Conservation (phyloP, 2,113 vertebrate genomes). For the Trichechus manatus region DNA sequence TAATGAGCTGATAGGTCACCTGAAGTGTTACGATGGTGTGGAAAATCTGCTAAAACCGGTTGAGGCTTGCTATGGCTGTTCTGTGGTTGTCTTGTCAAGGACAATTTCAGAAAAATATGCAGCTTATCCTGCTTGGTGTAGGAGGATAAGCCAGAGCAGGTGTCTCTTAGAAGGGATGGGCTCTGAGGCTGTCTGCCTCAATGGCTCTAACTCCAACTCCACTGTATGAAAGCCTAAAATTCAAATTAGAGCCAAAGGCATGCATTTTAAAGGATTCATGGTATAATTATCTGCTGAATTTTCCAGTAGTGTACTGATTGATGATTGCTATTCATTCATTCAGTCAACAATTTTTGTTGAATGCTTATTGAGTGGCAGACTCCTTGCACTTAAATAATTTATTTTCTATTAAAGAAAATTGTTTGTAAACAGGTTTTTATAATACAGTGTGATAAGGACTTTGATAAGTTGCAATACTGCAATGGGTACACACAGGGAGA, state of each 20-base stretch:
- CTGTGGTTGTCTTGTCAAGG: no score
- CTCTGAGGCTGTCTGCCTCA: no score
- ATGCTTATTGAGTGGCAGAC: not conserved
- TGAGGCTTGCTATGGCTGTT: no score
- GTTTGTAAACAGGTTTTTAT: not conserved
- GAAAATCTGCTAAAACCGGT: no score
- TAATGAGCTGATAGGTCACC: no score
- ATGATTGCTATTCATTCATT: not conserved
- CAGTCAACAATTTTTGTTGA: not conserved
- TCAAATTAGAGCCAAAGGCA: not conserved
- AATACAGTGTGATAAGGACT: not conserved
- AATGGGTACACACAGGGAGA: no score
- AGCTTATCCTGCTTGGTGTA: no score
- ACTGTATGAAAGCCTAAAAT: not conserved
- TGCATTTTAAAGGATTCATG: not conserved
- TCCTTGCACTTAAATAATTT: not conserved
- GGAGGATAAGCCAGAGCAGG: no score
- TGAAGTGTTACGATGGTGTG: no score
- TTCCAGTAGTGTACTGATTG: not conserved
- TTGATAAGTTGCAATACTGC: not conserved
- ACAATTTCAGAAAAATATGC: no score
- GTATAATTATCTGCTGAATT: no score
- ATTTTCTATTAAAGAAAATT: not conserved
- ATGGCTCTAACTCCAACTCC: not conserved
- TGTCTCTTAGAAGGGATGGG: no score